Conservation (phyloP, 1,140 invertebrate genomes). For the Dysdera silvatica region DNA sequence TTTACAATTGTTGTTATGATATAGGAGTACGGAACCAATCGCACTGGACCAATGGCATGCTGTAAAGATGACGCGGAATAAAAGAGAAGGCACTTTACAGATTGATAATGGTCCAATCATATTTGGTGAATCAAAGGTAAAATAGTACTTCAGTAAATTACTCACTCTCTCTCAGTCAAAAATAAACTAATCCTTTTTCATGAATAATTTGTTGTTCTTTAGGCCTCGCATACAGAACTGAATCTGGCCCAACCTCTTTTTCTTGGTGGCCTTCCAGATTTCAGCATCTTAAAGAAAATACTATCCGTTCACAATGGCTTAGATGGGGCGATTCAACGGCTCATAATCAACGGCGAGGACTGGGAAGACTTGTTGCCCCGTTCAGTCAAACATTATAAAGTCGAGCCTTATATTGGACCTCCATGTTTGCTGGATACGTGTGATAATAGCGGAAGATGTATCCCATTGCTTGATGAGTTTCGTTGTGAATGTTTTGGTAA, state of each 20-base stretch:
- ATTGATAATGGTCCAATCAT: conserved; percentile 57
- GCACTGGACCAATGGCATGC: conserved; percentile 69
- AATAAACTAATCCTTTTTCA: neutral
- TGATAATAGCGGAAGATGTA: conserved; percentile 63
- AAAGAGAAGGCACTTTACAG: conserved; percentile 65
- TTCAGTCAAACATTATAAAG: conserved; percentile 44
- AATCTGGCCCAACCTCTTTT: conserved; percentile 77
- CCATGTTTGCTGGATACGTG: conserved; percentile 62
- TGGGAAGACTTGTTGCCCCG: conserved; percentile 46
- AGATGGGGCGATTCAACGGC: conserved; percentile 71
- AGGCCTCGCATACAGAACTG: conserved; percentile 66
- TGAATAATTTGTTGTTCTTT: conserved; percentile 29
- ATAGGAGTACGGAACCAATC: conserved; percentile 37
- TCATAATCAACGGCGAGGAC: conserved; percentile 69
- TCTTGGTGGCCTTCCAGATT: conserved; percentile 68
- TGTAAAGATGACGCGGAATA: conserved; percentile 61
- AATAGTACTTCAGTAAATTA: neutral
- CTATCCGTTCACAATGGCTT: conserved; percentile 52
- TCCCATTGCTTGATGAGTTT: conserved; percentile 62
- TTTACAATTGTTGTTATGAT: neutral
- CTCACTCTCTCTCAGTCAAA: neutral
- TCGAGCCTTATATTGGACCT: conserved; percentile 57
- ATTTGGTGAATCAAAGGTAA: conserved; percentile 19
- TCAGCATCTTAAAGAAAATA: conserved; percentile 8
- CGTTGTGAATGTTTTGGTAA: conserved; percentile 59